Base-by-base conservation (phyloP, 2,797 vertebrate species). In the Paratrypauchen microcephalus region DNA sequence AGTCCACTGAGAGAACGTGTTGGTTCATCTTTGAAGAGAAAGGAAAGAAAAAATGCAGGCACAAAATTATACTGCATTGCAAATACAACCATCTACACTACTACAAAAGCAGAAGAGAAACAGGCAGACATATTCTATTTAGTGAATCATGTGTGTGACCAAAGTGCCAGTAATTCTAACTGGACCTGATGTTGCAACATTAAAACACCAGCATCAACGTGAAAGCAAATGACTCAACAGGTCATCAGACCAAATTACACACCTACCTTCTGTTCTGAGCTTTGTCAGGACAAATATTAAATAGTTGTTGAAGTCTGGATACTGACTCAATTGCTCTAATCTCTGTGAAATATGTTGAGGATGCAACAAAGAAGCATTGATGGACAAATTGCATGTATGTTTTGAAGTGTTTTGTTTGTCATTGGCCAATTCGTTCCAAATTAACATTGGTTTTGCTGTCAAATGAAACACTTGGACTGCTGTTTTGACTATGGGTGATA, bases 291-390 rank as follows among this genome's bases (percentile, higher is more conserved):
- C 96, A 88, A 99, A 99, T 91, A 99, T 99, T 90, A 99, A 85
- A 82, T 99, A 99, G 93, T 97, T 99, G 93, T 99, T 99, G 81
- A 99, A 99, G 93, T 99, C 97, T 71, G 97, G 96, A 85, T 94
- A 99, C 82, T 99, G 97, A 93, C 98, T 99, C 71, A 99, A 94
- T 92, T 99, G 97, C 89, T 99, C 97, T 66, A 99, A 94, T 97
- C 98, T 97, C 97, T 92, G 93, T 75, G 70, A 67, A 87, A 82
- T 69, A 70, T 76, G 92, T 95, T 95, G 94, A 97, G 95, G 95
- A 95, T 85, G 87, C 48, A 72, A 66, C 21, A 24, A 66, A 5
- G 32, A 23, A 19, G 24, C 24, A 57, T 7, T 57, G 15, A 28
- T 28, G 15, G 5, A 28, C 5, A 28, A 26, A 16, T 16, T 13